phyloP scores from a whole-genome alignment of 2,797 vertebrate species.

The Orestias chungarensis region DNA sequence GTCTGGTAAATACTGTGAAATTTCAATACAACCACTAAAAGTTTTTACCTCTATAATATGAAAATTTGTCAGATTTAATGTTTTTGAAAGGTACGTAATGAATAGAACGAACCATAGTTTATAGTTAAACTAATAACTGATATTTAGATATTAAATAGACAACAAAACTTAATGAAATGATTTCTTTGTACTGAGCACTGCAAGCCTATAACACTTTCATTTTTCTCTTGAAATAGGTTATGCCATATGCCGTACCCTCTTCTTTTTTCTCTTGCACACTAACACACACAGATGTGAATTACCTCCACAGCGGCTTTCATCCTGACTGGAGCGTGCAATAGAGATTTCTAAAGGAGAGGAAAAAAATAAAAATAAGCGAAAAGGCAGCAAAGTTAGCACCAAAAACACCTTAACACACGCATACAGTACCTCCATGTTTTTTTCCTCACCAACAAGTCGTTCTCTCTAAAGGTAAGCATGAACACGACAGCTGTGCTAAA shows the following conservation, averaged over 20 bases:
- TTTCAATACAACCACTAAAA: neutral
- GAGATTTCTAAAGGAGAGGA: conserved; percentile 88
- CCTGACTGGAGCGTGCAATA: conserved; percentile 91
- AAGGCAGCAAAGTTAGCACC: conserved; percentile 50
- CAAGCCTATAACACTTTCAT: conserved; percentile 10
- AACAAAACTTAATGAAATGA: neutral
- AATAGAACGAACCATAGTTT: neutral
- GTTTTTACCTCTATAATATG: neutral
- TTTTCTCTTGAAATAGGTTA: conserved; percentile 12
- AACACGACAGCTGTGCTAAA: conserved; percentile 59
- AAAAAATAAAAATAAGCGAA: conserved; percentile 61
- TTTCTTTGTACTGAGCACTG: conserved; percentile 7
- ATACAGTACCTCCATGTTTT: conserved; percentile 45
- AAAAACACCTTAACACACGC: conserved; percentile 23
- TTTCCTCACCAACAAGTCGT: conserved; percentile 61
- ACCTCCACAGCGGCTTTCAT: conserved; percentile 94
- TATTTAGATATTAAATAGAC: neutral
- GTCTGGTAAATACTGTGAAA: neutral
- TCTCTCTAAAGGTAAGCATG: conserved; percentile 56
- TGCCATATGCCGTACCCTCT: conserved; percentile 19
- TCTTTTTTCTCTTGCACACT: conserved; percentile 14
- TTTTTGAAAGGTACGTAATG: neutral
- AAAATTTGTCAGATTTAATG: neutral
- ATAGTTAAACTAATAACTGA: neutral
- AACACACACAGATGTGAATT: conserved; percentile 50